Base-by-base conservation (phyloP, 2,888 invertebrate genomes). In the Sarcophaga rosellei region DNA sequence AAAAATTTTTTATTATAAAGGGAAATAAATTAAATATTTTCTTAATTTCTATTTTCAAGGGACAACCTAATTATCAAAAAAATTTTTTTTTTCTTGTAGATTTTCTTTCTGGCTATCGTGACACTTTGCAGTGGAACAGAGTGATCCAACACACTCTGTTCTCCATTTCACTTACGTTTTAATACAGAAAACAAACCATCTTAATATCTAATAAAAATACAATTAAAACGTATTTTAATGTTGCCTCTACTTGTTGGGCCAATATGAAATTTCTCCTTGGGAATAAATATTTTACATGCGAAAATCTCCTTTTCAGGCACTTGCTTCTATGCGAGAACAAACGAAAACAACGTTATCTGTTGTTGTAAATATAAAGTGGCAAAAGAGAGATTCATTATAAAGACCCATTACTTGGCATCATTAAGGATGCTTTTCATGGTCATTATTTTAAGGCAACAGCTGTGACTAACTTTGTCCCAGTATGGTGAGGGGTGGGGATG, bases 351-450 rank as follows among this genome's bases (percentile, higher is more conserved):
- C 63, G 81, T 74, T 78, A 65, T 81, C 85, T 81, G 20, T 62
- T 53, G 53, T 59, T 77, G 73, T 61, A 70, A 53, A 53, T 80
- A 85, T 85, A 85, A 82, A 85, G 85, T 82, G 85, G 79, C 81
- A 82, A 81, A 79, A 72, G 73, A 85, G 82, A 85, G 82, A 82
- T 82, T 86, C 85, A 86, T 86, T 86, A 84, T 86, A 86, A 84
- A 81, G 86, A 86, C 76, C 90, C 91, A 91, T 92, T 91, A 91
- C 90, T 90, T 90, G 89, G 92, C 91, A 92, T 92, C 92, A 92
- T 92, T 92, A 92, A 92, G 92, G 91, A 91, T 92, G 92, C 92
- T 92, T 92, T 92, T 92, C 92, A 92, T 92, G 91, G 92, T 92
- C 92, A 92, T 92, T 92, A 92, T 92, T 92, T 92, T 90, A 89